Conservation (phyloP, 2,888 invertebrate genomes). For the Erynnis tages region DNA sequence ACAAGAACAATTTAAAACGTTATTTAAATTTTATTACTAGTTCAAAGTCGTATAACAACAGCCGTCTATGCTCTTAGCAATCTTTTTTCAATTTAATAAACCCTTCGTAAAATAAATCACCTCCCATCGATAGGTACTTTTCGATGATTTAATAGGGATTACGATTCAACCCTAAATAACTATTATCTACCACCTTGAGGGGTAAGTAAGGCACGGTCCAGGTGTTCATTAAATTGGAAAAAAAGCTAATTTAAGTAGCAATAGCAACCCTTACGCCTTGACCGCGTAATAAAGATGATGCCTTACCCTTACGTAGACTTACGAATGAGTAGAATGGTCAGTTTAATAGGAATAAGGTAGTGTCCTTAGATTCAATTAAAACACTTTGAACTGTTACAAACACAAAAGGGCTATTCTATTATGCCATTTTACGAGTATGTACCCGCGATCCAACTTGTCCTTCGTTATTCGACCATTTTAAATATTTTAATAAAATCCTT, state of each 20-base stretch:
- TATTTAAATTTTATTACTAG: too few relatives aligned
- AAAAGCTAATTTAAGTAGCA: conserved; percentile 54
- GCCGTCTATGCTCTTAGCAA: too few relatives aligned
- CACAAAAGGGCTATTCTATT: too few relatives aligned
- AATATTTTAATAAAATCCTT: too few relatives aligned
- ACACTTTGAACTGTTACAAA: not conserved
- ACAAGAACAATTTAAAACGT: too few relatives aligned
- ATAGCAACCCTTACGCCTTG: conserved; percentile 41
- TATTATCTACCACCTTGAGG: conserved; percentile 29
- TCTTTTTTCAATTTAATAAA: too few relatives aligned
- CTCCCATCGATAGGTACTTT: conserved; percentile 2
- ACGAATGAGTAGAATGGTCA: conserved; percentile 28
- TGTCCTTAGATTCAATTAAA: not conserved
- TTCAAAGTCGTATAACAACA: too few relatives aligned
- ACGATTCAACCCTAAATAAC: conserved; percentile 1
- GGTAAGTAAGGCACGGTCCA: conserved; percentile 59
- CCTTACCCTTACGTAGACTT: conserved; percentile 42
- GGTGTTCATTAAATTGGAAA: conserved; percentile 65
- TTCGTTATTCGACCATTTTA: too few relatives aligned
- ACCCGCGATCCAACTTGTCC: too few relatives aligned
- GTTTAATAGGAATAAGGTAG: not conserved
- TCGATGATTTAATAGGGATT: conserved; percentile 11
- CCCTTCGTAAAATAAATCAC: too few relatives aligned
- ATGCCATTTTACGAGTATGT: too few relatives aligned
- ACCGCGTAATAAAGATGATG: conserved; percentile 44